Conservation (phyloP, 2,797 vertebrate genomes). For the Mionectes olivaceus region DNA sequence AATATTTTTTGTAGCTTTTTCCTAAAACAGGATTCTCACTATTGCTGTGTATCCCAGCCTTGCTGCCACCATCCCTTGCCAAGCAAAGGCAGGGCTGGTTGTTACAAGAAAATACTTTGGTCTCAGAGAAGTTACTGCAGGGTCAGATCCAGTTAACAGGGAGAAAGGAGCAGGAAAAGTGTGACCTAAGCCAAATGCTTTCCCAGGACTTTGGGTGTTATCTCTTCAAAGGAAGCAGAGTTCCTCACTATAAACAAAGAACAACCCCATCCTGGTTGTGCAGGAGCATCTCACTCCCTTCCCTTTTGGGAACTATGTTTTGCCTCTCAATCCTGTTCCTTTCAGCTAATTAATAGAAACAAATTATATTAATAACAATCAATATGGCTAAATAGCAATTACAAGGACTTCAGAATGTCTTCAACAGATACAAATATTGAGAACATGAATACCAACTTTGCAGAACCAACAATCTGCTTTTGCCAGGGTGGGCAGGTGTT, state of each 20-base stretch:
- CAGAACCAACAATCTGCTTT: not conserved
- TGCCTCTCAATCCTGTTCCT: not conserved
- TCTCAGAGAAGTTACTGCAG: not conserved
- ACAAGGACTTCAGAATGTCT: not conserved
- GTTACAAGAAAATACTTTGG: not conserved
- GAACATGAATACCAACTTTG: rapidly evolving
- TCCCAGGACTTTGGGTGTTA: not conserved
- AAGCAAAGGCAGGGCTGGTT: not conserved
- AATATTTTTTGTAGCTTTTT: not conserved
- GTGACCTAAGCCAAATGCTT: not conserved
- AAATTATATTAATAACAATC: not conserved
- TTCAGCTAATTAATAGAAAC: not conserved
- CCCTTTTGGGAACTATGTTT: rapidly evolving
- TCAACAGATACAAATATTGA: not conserved
- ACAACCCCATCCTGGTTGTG: not conserved
- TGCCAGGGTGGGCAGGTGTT: rapidly evolving
- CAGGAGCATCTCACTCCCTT: not conserved
- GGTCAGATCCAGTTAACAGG: not conserved
- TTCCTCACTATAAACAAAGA: not conserved
- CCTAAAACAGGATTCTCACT: not conserved
- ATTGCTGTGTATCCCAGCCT: not conserved
- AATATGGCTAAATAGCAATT: not conserved
- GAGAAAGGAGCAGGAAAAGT: not conserved
- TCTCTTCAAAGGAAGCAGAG: not conserved
- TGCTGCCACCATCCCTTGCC: not conserved